Evolutionary conservation across 2,888 invertebrate genomes (phyloP), one percentile per base, ranked within the genome.

Genomic region (Melinaea marsaeus): DNA sequence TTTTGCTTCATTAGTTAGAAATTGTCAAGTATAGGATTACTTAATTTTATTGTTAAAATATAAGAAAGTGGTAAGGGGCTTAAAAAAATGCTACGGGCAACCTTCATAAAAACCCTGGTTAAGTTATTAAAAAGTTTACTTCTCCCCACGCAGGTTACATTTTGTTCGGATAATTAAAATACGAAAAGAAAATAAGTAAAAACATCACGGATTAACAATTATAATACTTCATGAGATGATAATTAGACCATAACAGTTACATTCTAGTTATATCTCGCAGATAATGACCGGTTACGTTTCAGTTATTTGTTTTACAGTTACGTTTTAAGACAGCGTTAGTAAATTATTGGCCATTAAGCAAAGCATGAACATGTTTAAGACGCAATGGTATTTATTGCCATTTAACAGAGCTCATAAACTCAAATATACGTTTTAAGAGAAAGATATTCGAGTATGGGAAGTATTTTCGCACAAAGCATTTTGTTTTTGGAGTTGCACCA

Each of bases 231-330:
- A 46, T 46, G 75, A 80, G 83, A 88, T 86, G 86, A 88, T 84
- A 86, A 87, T 88, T 87, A 88, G 85, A 86, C 85, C 46, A n/a
- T 46, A 46, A 46, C 46, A n/a, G 46, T 46, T 46, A 46, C 46
- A n/a, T 46, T 46, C 46, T 46, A 46, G 46, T 46, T 46, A 87
- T 86, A 79, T 86, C 85, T 81, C 83, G 76, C 82, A 78, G 84
- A 86, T 87, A 87, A 88, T 80, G 83, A 81, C 83, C 80, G 74
- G 83, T 86, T 82, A 87, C 84, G 85, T 84, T 84, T 84, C 83
- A 81, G 83, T 81, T 86, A 89, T 88, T 88, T 87, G 88, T 80
- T 79, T 78, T 76, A 69, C 69, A 74, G 85, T 85, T 81, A 79
- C 83, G 76, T 83, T 88, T 87, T 82, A 89, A 75, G 78, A 74